Evolutionary conservation across 2,797 vertebrate genomes (phyloP).

Genomic region (Acrocephalus scirpaceus): DNA sequence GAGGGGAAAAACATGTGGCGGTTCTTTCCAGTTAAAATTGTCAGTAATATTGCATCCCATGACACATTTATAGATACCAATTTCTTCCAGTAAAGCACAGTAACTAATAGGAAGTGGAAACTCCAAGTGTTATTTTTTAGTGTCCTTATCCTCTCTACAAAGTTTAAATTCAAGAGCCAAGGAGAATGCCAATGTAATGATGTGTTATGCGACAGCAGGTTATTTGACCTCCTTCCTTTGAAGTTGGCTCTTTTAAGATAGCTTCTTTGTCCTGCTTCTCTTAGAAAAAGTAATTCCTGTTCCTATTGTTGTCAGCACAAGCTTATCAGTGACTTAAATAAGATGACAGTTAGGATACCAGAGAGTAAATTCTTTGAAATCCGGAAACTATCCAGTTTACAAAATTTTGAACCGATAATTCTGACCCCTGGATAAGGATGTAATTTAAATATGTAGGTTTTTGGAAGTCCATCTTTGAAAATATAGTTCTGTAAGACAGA

Average conservation of each 20-base stretch:
- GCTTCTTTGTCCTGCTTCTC: conserved; percentile 25
- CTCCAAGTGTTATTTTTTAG: neutral
- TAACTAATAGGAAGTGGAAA: conserved; percentile 43
- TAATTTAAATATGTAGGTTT: neutral
- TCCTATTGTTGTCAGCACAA: conserved; percentile 4
- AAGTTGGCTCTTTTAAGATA: conserved; percentile 30
- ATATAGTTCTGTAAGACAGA: neutral
- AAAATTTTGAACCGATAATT: neutral
- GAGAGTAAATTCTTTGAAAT: conserved; percentile 17
- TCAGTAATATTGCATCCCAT: neutral
- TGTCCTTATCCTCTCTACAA: conserved; percentile 23
- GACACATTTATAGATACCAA: neutral
- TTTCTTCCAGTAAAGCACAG: conserved; percentile 27
- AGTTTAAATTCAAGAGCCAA: conserved; percentile 27
- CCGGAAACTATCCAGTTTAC: neutral
- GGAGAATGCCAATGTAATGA: neutral
- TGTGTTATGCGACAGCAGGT: neutral
- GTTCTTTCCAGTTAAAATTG: neutral
- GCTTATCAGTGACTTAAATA: conserved; percentile 33
- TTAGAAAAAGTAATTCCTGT: conserved; percentile 12
- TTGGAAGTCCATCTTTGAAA: neutral
- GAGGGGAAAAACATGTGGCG: neutral
- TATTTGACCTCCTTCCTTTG: conserved; percentile 55
- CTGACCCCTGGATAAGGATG: neutral
- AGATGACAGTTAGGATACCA: neutral